Percentiles rank a stretch among this genome's conserved stretches.
Conservation (phyloP, 2,113 vertebrate species). For the Chroicocephalus ridibundus region DNA sequence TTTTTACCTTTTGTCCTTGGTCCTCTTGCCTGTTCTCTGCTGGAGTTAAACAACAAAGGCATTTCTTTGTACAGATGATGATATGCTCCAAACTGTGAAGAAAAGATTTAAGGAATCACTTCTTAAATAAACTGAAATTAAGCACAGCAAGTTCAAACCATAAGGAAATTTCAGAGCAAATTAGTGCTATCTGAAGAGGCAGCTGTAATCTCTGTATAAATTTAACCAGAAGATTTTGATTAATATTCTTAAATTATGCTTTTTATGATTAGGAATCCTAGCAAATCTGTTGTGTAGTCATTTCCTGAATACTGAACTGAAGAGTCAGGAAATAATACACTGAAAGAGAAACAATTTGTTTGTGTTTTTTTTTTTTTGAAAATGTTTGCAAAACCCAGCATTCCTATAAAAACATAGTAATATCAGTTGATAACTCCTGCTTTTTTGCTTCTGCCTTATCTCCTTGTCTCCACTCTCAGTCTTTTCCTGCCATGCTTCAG, state of each 20-base stretch:
- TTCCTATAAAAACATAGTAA: neutral
- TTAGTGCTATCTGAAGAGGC: neutral
- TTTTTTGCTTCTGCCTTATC: neutral
- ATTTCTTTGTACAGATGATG: neutral
- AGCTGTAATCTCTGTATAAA: neutral
- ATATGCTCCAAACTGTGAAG: neutral
- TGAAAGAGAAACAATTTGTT: neutral
- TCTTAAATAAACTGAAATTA: neutral
- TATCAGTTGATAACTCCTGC: neutral
- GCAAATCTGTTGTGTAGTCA: neutral
- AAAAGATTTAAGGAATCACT: neutral
- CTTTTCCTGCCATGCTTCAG: neutral
- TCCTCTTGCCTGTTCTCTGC: neutral
- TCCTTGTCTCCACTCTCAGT: neutral
- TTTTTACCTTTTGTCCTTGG: slow-evolving; percentile 29
- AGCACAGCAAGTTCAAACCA: neutral
- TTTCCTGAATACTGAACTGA: neutral
- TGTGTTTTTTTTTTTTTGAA: neutral
- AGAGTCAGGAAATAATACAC: neutral
- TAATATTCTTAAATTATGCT: neutral
- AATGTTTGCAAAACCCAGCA: neutral
- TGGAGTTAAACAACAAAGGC: slow-evolving; percentile 7
- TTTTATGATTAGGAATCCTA: neutral
- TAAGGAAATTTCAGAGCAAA: neutral
- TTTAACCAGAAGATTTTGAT: neutral